phyloP scores from a whole-genome alignment of 2,797 vertebrate genomes.

The Mormyrus proboscirostris region DNA sequence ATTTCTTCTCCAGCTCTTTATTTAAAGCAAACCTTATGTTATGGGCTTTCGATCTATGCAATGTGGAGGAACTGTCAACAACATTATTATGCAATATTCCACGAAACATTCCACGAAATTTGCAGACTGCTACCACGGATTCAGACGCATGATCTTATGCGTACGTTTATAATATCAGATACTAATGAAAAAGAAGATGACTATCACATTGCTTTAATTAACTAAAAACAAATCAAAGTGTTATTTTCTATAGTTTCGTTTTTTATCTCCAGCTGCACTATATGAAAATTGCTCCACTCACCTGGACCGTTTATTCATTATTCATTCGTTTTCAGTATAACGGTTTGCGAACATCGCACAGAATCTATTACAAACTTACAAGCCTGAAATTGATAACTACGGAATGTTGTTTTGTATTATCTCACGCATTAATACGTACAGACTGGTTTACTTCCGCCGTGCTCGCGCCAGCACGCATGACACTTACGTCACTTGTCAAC shows the following conservation, averaged over 20 bases:
- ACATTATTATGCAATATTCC: background rate
- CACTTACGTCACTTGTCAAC: conserved; percentile 18
- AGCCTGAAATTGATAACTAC: background rate
- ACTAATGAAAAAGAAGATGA: background rate
- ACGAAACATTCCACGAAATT: background rate
- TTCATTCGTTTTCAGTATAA: conserved; percentile 31
- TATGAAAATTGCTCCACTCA: conserved; percentile 47
- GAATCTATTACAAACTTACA: background rate
- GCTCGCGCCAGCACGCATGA: conserved; percentile 10
- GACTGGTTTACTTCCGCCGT: background rate
- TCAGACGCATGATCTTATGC: background rate
- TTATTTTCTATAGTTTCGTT: background rate
- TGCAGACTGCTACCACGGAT: background rate
- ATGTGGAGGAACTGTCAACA: background rate
- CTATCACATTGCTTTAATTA: background rate
- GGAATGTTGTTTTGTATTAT: background rate
- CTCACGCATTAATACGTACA: background rate
- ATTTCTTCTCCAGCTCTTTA: background rate
- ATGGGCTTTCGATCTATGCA: background rate
- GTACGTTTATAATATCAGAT: background rate
- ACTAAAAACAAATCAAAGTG: background rate
- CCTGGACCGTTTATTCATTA: conserved; percentile 46
- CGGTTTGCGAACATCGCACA: conserved; percentile 26
- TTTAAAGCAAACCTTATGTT: background rate
- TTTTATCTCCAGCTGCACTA: background rate